phyloP scores from a whole-genome alignment of 2,113 vertebrate genomes.

The Dermatemys mawii region DNA sequence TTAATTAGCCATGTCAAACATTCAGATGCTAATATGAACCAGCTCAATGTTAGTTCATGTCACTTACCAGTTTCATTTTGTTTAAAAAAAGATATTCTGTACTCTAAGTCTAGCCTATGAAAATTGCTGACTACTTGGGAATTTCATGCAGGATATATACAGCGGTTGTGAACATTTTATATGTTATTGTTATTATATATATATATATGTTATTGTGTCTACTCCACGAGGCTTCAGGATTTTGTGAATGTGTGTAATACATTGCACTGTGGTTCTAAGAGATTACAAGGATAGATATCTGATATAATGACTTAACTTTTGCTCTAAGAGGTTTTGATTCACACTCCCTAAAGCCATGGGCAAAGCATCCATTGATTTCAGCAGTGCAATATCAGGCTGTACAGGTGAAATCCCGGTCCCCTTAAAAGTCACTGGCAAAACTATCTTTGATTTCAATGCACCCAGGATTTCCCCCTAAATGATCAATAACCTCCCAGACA shows the following conservation, averaged over 20 bases:
- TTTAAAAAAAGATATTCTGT: background rate
- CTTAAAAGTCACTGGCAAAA: background rate
- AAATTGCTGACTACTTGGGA: background rate
- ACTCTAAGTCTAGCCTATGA: background rate
- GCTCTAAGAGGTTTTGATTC: background rate
- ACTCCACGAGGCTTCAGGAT: background rate
- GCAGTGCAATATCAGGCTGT: background rate
- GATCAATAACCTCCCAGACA: background rate
- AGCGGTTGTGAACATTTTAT: background rate
- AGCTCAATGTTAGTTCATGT: background rate
- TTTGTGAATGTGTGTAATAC: background rate
- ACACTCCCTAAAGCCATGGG: background rate
- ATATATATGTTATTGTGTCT: background rate
- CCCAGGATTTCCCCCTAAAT: background rate
- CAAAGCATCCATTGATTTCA: background rate
- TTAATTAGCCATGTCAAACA: background rate
- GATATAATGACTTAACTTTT: background rate
- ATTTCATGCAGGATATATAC: background rate
- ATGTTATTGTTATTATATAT: too few relatives aligned
- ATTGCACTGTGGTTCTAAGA: background rate
- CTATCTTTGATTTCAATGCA: background rate
- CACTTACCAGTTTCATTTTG: constrained; percentile 2
- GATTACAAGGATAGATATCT: background rate
- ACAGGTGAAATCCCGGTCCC: background rate
- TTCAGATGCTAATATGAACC: background rate